Percentiles rank a stretch among this genome's conserved stretches.
phyloP scores from a whole-genome alignment of 2,113 vertebrate genomes.

The Grantiella picta region DNA sequence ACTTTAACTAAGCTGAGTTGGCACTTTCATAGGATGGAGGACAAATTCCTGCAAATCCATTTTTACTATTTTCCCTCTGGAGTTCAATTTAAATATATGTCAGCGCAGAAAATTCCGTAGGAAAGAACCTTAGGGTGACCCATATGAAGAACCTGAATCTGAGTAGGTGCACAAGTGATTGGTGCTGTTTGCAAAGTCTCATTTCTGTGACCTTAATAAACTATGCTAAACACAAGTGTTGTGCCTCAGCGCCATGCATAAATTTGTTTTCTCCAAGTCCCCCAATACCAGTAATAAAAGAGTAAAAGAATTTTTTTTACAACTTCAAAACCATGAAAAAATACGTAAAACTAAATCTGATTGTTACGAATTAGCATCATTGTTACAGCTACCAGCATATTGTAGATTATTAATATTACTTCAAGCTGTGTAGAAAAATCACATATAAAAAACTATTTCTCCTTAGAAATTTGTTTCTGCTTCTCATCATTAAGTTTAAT shows the following conservation, averaged over 20 bases:
- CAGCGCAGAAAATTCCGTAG: neutral
- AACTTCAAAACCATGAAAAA: constrained; percentile 6
- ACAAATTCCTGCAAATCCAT: neutral
- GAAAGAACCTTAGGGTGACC: neutral
- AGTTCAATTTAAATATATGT: neutral
- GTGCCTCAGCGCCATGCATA: neutral
- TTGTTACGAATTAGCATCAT: neutral
- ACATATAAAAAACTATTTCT: neutral
- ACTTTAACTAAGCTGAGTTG: neutral
- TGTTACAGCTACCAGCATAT: neutral
- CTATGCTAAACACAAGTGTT: neutral
- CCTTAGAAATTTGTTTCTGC: constrained; percentile 21
- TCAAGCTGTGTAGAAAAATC: constrained; percentile 8
- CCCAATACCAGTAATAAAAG: neutral
- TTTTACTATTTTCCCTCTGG: neutral
- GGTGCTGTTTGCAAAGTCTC: neutral
- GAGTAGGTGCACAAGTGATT: neutral
- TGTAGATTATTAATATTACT: constrained; percentile 9
- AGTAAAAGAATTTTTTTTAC: neutral
- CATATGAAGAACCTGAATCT: neutral
- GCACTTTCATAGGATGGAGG: neutral
- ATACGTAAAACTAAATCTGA: neutral
- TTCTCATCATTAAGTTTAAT: constrained; percentile 47
- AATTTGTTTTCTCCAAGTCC: neutral
- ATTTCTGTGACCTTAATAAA: neutral